Evolutionary conservation across 2,797 vertebrate species (phyloP).

Genomic region (Gallinago stenura): DNA sequence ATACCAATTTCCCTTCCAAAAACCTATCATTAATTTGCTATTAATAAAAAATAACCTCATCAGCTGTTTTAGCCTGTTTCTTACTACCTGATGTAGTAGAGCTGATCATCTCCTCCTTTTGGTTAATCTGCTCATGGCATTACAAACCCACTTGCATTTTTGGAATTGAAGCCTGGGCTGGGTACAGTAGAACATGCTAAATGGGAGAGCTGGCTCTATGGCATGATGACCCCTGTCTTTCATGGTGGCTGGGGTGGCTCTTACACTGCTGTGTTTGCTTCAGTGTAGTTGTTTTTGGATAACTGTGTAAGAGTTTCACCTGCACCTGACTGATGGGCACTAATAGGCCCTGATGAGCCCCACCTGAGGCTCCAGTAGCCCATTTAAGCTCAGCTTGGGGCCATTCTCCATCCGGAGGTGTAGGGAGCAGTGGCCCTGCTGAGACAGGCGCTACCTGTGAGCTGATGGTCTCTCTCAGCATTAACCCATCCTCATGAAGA

Average conservation of each 20-base stretch:
- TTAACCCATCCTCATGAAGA: neutral
- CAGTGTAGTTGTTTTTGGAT: fast-evolving
- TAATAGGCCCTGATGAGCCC: neutral
- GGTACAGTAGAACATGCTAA: neutral
- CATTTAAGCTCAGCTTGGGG: neutral
- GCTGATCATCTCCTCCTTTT: neutral
- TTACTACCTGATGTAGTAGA: neutral
- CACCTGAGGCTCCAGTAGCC: neutral
- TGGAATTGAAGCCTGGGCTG: neutral
- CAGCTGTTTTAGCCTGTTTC: neutral
- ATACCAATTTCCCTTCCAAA: constrained; percentile 26
- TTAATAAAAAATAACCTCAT: constrained; percentile 16
- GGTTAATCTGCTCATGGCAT: neutral
- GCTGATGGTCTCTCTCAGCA: neutral
- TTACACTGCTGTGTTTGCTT: neutral
- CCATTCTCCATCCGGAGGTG: fast-evolving
- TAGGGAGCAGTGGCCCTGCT: fast-evolving
- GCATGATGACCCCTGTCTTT: neutral
- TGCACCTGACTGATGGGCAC: neutral
- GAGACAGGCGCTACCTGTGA: fast-evolving
- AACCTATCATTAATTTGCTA: constrained; percentile 24
- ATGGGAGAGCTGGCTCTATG: neutral
- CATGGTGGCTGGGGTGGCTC: neutral
- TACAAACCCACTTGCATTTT: neutral
- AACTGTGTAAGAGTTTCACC: neutral